Evolutionary conservation across 2,797 vertebrate species (phyloP), one percentile per base, ranked within the genome.

Genomic region (Okamejei kenojei): DNA sequence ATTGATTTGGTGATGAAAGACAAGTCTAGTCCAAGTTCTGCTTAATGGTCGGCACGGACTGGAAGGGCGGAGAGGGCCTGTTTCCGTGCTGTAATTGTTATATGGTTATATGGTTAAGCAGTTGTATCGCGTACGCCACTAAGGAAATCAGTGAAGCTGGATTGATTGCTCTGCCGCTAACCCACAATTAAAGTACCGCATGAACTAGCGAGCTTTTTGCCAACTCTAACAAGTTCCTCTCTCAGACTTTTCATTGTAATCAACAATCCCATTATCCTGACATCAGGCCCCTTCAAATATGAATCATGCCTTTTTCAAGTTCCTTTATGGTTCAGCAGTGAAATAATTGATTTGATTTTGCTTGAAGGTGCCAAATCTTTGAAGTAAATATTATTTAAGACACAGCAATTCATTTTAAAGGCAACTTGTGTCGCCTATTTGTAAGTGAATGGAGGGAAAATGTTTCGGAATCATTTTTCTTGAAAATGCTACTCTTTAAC

Each of bases 91-190:
- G n/a, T n/a, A n/a, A n/a, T n/a, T n/a, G n/a, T n/a, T n/a, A n/a
- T n/a, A n/a, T n/a, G n/a, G n/a, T n/a, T n/a, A n/a, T n/a, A n/a
- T n/a, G n/a, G n/a, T n/a, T n/a, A 45, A 74, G 38, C 68, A 45
- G 68, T 74, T 91, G 73, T 74, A 91, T 74, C 35, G 4, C 38
- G 17, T 5, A 8, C 68, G 11, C 23, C 68, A 29, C 90, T 26
- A 29, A 73, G 38, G 68, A 91, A 74, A 91, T 74, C 90, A 94
- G 93, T 93, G 95, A 94, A 94, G 94, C 95, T 96, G 95, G 95
- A 96, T 95, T 95, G 95, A 95, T 94, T 95, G 95, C 94, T 95
- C 94, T 94, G 94, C 94, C 45, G 93, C 93, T 95, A 95, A 95
- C 95, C 95, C 95, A 95, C 95, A 95, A 93, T 95, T 90, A 93